Evolutionary conservation across 2,113 vertebrate genomes (phyloP).

Genomic region (Plecturocebus donacophilus): DNA sequence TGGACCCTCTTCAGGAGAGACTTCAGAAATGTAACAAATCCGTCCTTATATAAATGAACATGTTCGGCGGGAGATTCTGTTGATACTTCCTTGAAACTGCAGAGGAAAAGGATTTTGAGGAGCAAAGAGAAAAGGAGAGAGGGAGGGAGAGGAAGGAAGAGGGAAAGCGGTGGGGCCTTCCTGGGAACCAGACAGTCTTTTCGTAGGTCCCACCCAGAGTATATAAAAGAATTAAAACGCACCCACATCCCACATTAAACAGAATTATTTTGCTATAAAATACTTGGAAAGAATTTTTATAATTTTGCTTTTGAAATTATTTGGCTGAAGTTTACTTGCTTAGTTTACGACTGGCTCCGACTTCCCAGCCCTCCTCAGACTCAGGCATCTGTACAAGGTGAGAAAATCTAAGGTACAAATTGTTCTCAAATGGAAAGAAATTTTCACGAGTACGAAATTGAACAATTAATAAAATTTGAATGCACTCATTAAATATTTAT

Average conservation of each 20-base stretch:
- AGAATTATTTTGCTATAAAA: constrained; percentile 80
- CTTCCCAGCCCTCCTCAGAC: constrained; percentile 42
- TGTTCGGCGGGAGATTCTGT: background rate
- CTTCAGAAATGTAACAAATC: background rate
- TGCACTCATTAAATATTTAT: constrained; percentile 60
- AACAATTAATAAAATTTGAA: constrained; percentile 53
- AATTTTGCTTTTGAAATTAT: constrained; percentile 79
- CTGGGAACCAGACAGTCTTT: constrained; percentile 55
- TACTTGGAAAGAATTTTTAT: constrained; percentile 80
- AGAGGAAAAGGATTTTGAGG: background rate
- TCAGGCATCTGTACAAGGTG: constrained; percentile 36
- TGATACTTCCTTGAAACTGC: background rate
- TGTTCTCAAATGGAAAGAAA: constrained; percentile 71
- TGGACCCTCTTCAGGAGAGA: background rate
- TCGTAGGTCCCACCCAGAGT: constrained; percentile 54
- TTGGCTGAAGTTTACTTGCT: constrained; percentile 73
- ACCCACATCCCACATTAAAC: constrained; percentile 74
- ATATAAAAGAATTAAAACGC: constrained; percentile 71
- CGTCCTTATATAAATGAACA: background rate
- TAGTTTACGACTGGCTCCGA: constrained; percentile 47
- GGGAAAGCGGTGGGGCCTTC: background rate
- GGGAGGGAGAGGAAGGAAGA: background rate
- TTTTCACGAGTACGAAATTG: constrained; percentile 33
- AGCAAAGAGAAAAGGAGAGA: background rate
- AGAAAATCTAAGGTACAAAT: constrained; percentile 67